Percentiles rank a stretch among this genome's conserved stretches.
Evolutionary conservation across 1,140 invertebrate species (phyloP).

Genomic region (Eufriesea mexicana): DNA sequence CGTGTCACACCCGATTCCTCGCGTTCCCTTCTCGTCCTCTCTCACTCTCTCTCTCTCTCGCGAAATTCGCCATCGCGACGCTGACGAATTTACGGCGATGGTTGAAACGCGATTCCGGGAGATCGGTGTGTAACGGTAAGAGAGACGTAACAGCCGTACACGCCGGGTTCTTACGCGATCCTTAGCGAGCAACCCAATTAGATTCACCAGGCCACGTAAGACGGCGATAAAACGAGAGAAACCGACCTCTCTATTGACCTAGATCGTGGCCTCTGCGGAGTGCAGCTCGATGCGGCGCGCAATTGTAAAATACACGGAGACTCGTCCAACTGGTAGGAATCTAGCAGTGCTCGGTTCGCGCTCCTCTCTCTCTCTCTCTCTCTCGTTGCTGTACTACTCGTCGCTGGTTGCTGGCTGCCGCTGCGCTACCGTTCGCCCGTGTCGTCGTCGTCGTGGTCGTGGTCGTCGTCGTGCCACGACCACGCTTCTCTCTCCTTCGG

Average conservation of each 20-base stretch:
- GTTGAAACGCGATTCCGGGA: no score
- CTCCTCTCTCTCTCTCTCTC: background rate
- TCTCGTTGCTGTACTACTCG: background rate
- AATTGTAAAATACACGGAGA: background rate
- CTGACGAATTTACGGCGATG: background rate
- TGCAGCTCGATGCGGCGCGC: conserved; percentile 2
- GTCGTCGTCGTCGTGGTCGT: background rate
- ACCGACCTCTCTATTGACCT: conserved; percentile 63
- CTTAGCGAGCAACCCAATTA: background rate
- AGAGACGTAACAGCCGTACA: no score
- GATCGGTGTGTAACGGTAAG: no score
- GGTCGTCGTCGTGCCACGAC: background rate
- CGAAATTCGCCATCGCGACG: background rate
- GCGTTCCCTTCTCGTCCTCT: no score
- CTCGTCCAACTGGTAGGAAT: background rate
- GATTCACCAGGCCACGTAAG: conserved; percentile 3
- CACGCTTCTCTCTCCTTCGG: conserved; percentile 13
- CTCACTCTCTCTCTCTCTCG: no score
- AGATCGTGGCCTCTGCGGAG: conserved; percentile 63
- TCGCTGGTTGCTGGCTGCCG: background rate
- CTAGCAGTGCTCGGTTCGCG: background rate
- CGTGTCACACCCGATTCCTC: background rate
- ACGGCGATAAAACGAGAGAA: conserved; percentile 50
- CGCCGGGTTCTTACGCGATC: background rate
- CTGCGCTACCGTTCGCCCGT: no score